Conservation (phyloP, 2,888 invertebrate genomes). For the Ferrisia virgata region DNA sequence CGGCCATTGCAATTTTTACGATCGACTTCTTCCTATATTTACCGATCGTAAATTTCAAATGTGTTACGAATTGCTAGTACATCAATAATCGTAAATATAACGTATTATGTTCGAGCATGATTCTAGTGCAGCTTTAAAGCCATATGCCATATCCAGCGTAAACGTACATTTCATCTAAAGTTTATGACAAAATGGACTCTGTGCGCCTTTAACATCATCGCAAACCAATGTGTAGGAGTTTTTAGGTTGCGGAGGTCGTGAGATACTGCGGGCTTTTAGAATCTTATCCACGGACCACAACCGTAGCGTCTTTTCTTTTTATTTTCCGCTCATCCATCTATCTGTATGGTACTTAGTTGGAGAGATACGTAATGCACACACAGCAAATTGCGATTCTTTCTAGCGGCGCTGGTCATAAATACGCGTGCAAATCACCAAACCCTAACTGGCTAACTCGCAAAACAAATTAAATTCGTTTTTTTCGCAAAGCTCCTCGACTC, state of each 20-base stretch:
- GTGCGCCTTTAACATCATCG: background rate
- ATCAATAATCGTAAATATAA: constrained; percentile 24
- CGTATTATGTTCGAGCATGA: background rate
- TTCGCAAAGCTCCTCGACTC: background rate
- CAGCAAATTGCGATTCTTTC: no score
- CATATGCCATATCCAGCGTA: no score
- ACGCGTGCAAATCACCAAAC: constrained; percentile 4
- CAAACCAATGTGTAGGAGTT: background rate
- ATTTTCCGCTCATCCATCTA: background rate
- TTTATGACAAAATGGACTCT: background rate
- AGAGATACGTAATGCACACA: background rate
- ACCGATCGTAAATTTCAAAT: constrained; percentile 16
- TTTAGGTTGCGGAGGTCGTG: constrained; percentile 9
- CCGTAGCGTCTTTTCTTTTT: no score
- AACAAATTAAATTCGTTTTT: constrained; percentile 22
- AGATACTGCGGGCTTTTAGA: background rate
- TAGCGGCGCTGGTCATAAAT: background rate
- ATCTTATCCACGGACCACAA: no score
- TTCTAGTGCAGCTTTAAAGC: background rate
- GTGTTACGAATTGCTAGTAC: background rate
- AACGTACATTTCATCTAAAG: no score
- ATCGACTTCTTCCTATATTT: constrained; percentile 18
- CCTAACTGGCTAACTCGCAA: background rate
- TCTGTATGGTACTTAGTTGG: no score
- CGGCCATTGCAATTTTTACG: background rate